phyloP scores from a whole-genome alignment of 1,140 invertebrate species.

The Agrypnia vestita region DNA sequence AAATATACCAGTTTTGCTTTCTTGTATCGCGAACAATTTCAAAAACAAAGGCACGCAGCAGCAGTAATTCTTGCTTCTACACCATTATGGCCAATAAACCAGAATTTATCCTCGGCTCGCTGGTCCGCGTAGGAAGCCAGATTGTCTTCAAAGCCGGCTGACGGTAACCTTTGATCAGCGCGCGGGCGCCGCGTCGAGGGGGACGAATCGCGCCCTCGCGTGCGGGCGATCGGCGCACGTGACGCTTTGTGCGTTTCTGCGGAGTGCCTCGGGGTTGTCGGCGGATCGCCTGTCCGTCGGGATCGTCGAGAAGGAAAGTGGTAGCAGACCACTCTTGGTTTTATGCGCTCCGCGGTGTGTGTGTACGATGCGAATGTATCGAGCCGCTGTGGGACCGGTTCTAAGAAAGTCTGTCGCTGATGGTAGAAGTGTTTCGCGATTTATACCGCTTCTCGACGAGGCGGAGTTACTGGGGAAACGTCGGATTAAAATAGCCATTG shows the following conservation, averaged over 20 bases:
- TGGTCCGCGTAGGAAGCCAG: conserved; percentile 3
- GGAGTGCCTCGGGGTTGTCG: not conserved
- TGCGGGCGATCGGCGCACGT: too few species aligned
- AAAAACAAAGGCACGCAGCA: not conserved
- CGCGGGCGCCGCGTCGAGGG: not conserved
- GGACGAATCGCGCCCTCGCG: not conserved
- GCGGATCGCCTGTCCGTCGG: not conserved
- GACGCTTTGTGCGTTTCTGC: not conserved
- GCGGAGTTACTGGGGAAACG: not conserved
- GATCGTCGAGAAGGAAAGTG: conserved; percentile 34
- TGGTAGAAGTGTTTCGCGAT: conserved; percentile 1
- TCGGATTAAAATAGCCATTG: not conserved
- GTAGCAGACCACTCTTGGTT: conserved; percentile 37
- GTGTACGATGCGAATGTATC: conserved; percentile 5
- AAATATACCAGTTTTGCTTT: conserved; percentile 23
- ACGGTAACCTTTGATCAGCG: not conserved
- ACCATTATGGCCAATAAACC: not conserved
- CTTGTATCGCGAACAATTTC: conserved; percentile 13
- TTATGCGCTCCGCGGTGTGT: conserved; percentile 16
- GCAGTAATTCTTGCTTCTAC: not conserved
- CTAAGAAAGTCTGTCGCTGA: conserved; percentile 26
- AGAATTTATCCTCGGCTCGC: conserved; percentile 21
- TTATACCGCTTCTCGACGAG: conserved; percentile 7
- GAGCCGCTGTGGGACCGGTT: not conserved
- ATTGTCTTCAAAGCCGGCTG: not conserved